A percentile compares a stretch with the other conserved stretches of the same genome.
phyloP scores from a whole-genome alignment of 2,113 vertebrate genomes.

The Cardinalis cardinalis region DNA sequence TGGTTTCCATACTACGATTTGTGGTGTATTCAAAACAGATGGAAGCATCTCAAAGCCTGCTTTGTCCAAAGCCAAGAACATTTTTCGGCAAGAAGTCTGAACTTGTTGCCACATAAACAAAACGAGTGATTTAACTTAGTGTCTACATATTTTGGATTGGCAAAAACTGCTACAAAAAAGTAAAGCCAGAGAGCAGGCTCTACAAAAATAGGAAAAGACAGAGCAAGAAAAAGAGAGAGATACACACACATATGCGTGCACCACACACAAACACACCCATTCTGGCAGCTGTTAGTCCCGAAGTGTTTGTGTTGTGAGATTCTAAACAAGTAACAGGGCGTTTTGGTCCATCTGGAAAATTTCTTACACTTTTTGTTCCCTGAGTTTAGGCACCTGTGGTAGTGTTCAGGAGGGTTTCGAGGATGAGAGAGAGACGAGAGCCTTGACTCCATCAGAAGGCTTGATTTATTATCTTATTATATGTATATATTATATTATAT shows the following conservation, averaged over 20 bases:
- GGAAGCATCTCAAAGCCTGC: slow-evolving; percentile 61
- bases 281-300: neutral
- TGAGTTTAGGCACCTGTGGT: neutral
- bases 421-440: no score
- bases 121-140: slow-evolving; percentile 68
- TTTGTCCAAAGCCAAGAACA: slow-evolving; percentile 75
- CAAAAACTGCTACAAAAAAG: slow-evolving; percentile 53
- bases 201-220: slow-evolving; percentile 28
- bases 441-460: no score
- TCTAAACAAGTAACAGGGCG: neutral
- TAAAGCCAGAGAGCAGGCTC: slow-evolving; percentile 28
- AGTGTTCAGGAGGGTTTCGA: no score
- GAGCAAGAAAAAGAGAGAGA: neutral
- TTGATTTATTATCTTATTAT: no score
- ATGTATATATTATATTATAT: no score
- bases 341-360: slow-evolving; percentile 60
- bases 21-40: slow-evolving; percentile 71
- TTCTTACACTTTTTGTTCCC: neutral
- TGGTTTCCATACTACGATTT: slow-evolving; percentile 61
- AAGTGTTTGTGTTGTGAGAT: neutral
- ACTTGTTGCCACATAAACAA: slow-evolving; percentile 76
- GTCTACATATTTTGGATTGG: slow-evolving; percentile 65
- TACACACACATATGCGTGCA: neutral
- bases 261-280: neutral
- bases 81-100: slow-evolving; percentile 67